phyloP scores from a whole-genome alignment of 2,888 invertebrate species.

The Coecobrya sp. region DNA sequence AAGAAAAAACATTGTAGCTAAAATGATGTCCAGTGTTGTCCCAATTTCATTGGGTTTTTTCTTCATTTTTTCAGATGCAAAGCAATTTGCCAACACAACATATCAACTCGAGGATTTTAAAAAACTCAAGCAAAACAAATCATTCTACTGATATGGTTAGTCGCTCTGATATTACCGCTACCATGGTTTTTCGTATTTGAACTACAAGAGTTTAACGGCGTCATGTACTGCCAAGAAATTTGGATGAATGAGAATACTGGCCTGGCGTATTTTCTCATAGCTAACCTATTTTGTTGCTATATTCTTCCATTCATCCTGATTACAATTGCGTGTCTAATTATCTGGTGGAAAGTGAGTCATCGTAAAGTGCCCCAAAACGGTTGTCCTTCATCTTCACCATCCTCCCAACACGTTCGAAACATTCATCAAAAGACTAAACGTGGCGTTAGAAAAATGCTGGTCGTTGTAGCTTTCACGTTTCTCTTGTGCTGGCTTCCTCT shows the following conservation, averaged over 20 bases:
- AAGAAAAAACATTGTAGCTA: not conserved
- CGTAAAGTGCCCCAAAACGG: constrained; percentile 93
- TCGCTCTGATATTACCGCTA: too few relatives aligned
- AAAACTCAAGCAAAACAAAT: constrained; percentile 85
- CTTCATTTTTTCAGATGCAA: too few relatives aligned
- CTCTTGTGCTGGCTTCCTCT: constrained; percentile 97
- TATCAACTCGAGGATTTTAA: too few relatives aligned
- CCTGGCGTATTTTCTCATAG: constrained; percentile 94
- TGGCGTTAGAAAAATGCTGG: constrained; percentile 97
- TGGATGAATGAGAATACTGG: constrained; percentile 95
- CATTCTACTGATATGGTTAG: constrained; percentile 84
- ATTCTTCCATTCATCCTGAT: constrained; percentile 96
- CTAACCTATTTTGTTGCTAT: constrained; percentile 96
- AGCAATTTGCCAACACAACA: too few relatives aligned
- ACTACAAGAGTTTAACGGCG: too few relatives aligned
- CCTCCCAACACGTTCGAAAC: constrained; percentile 87
- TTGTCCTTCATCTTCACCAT: constrained; percentile 87
- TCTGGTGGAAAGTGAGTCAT: constrained; percentile 96
- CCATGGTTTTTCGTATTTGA: too few relatives aligned
- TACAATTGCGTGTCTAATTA: constrained; percentile 96
- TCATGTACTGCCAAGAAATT: constrained; percentile 88
- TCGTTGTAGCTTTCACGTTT: constrained; percentile 96
- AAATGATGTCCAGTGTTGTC: not conserved
- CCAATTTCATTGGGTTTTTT: too few relatives aligned
- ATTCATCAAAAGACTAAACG: constrained; percentile 97